Percentiles rank a stretch among this genome's conserved stretches.
These are phyloP conservation scores for Fistularia commersonii DNA, from an alignment of 2,797 vertebrate species.

Conservation along the genomic window DNA sequence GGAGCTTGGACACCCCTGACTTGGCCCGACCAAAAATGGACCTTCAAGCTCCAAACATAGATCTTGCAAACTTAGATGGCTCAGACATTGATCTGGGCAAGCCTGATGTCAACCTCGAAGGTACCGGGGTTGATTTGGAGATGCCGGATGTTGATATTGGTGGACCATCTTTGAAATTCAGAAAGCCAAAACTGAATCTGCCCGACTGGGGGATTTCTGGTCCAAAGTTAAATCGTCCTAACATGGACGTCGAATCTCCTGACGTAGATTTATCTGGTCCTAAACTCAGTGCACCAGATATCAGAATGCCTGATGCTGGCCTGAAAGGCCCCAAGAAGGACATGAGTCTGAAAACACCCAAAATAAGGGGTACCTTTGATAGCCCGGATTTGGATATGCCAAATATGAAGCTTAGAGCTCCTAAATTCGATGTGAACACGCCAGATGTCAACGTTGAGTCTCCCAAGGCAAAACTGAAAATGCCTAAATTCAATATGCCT, in stretches of 20 bases:
- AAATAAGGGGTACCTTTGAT: conserved; percentile 41
- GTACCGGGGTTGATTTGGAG: conserved; percentile 33
- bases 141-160: conserved; percentile 34
- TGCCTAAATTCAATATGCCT: conserved; percentile 48
- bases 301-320: conserved; percentile 36
- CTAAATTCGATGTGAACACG: conserved; percentile 3
- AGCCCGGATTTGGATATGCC: conserved; percentile 33
- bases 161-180: conserved; percentile 34
- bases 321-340: too few relatives aligned
- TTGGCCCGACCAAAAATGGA: conserved; percentile 38
- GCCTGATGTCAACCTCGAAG: conserved; percentile 40
- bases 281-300: conserved; percentile 32
- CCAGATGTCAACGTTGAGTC: conserved; percentile 47
- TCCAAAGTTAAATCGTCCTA: conserved; percentile 23
- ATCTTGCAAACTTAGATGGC: conserved; percentile 15
- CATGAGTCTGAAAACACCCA: conserved; percentile 45
- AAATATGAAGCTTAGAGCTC: conserved; percentile 8
- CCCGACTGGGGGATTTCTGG: conserved; percentile 32
- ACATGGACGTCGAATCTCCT: conserved; percentile 26
- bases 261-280: conserved; percentile 38
- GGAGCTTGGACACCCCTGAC: conserved; percentile 35
- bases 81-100: conserved; percentile 31
- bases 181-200: conserved; percentile 39
- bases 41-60: conserved; percentile 23
- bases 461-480: conserved; percentile 35